Conservation (phyloP, 2,113 vertebrate species). For the Centropristis striata region DNA sequence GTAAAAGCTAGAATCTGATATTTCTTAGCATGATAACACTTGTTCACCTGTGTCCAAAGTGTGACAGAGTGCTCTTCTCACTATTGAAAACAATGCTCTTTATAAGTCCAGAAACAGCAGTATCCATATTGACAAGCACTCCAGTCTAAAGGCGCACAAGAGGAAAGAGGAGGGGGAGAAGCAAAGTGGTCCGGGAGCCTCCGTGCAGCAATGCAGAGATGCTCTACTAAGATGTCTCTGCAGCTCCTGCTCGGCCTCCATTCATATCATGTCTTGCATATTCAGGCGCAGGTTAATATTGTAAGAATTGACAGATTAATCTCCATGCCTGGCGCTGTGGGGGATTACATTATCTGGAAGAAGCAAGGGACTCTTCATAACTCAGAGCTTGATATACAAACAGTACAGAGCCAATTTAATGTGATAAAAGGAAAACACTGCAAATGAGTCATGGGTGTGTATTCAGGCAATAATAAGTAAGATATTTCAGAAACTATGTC, state of each 20-base stretch:
- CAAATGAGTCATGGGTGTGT: constrained; percentile 27
- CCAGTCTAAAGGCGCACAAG: constrained; percentile 31
- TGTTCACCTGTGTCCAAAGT: neutral
- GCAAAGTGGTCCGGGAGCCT: constrained; percentile 5
- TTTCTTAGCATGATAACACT: neutral
- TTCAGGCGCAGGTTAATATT: constrained; percentile 28
- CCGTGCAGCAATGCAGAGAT: constrained; percentile 8
- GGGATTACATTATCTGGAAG: constrained; percentile 51
- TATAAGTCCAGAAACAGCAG: constrained; percentile 15
- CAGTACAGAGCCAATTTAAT: constrained; percentile 12
- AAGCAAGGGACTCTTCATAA: constrained; percentile 39
- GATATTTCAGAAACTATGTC: constrained; percentile 3
- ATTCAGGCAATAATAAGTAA: constrained; percentile 27
- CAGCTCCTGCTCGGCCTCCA: constrained; percentile 10
- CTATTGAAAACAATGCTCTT: constrained; percentile 27
- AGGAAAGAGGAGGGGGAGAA: too few relatives aligned
- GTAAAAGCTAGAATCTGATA: neutral
- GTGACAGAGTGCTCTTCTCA: neutral
- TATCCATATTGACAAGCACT: constrained; percentile 3
- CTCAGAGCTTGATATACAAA: constrained; percentile 30
- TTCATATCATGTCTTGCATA: constrained; percentile 29
- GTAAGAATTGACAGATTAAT: constrained; percentile 60
- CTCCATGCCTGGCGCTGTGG: constrained; percentile 23
- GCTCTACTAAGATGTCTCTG: constrained; percentile 17
- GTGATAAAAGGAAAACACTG: constrained; percentile 21